Conservation (phyloP, 2,113 vertebrate genomes). For the Dascyllus trimaculatus region DNA sequence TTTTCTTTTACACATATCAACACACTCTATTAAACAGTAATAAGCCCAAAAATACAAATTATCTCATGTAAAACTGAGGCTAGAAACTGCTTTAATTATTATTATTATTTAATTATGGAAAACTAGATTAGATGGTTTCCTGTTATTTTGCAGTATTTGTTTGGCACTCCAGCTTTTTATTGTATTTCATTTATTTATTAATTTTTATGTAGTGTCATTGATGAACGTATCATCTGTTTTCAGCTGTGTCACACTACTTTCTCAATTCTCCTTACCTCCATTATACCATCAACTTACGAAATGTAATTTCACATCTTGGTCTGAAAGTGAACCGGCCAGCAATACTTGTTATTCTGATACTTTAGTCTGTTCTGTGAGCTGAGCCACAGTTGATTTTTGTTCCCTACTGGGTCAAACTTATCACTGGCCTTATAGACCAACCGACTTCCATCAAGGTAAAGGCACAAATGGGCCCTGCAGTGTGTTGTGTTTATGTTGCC, state of each 20-base stretch:
- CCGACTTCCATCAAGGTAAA: not conserved
- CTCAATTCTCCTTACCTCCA: not conserved
- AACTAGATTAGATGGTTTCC: too few species aligned
- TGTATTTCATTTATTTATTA: too few species aligned
- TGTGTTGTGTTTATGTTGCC: not conserved
- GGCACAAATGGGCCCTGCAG: not conserved
- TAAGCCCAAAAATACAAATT: too few species aligned
- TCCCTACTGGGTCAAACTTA: not conserved
- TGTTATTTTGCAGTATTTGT: too few species aligned
- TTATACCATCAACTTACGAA: not conserved
- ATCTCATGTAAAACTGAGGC: too few species aligned
- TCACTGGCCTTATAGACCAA: not conserved
- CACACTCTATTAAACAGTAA: too few species aligned
- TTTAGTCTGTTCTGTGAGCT: not conserved
- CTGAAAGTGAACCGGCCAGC: not conserved
- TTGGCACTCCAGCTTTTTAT: too few species aligned
- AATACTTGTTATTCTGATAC: not conserved
- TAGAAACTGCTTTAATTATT: too few species aligned
- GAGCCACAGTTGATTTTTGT: not conserved
- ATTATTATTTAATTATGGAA: too few species aligned
- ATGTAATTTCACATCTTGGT: not conserved
- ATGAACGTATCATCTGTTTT: slow-evolving; percentile 1
- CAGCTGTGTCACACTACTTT: not conserved
- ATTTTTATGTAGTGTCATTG: not conserved
- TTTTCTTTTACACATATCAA: too few species aligned